phyloP scores from a whole-genome alignment of 2,888 invertebrate species.

The Drosophila meridionalis region DNA sequence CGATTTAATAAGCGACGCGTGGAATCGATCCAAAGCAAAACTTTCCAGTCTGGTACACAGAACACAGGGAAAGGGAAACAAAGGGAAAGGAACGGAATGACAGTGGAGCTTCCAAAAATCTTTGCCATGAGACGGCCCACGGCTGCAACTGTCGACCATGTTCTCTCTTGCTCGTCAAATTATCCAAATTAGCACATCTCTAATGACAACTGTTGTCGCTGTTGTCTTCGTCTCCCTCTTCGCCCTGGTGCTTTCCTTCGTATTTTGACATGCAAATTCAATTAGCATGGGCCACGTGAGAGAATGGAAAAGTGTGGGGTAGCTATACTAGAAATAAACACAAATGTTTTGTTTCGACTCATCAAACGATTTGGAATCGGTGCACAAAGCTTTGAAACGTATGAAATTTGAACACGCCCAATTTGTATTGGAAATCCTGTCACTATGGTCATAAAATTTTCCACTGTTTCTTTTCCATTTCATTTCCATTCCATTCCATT shows the following conservation, averaged over 20 bases:
- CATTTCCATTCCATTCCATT: constrained; percentile 25
- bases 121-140: neutral
- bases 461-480: constrained; percentile 38
- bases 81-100: constrained; percentile 32
- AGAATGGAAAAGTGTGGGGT: neutral
- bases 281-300: constrained; percentile 49
- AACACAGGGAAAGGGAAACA: constrained; percentile 16
- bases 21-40: constrained; percentile 34
- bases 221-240: constrained; percentile 7
- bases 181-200: constrained; percentile 70
- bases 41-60: constrained; percentile 69
- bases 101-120: constrained; percentile 43
- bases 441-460: constrained; percentile 17
- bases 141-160: neutral
- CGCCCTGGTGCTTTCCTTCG: neutral
- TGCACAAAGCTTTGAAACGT: neutral
- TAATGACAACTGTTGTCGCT: constrained; percentile 40
- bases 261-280: constrained; percentile 54
- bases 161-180: constrained; percentile 19
- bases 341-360: neutral
- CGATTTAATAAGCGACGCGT: constrained; percentile 12
- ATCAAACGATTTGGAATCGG: neutral
- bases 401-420: constrained; percentile 16
- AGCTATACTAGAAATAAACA: neutral
- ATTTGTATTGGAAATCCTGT: neutral